Evolutionary conservation across 2,888 invertebrate genomes (phyloP).

Genomic region (Hofmannophila pseudospretella): DNA sequence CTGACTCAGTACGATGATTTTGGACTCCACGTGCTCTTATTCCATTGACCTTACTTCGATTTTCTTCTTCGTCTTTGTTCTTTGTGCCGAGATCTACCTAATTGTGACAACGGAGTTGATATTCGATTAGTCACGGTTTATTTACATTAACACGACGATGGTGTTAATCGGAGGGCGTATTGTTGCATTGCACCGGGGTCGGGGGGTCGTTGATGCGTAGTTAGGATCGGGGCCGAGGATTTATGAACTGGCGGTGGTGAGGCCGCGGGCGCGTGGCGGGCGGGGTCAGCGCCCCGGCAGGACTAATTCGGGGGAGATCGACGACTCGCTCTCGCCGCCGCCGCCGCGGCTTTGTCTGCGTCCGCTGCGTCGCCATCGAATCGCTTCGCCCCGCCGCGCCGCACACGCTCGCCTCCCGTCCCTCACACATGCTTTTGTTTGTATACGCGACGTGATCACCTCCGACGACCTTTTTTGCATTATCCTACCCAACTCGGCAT

Average conservation of each 20-base stretch:
- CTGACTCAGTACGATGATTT: constrained; percentile 15
- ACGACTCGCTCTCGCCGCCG: constrained; percentile 67
- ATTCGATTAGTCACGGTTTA: constrained; percentile 23
- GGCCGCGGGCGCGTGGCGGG: constrained; percentile 36
- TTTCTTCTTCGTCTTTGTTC: constrained; percentile 31
- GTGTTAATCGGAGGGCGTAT: constrained; percentile 3
- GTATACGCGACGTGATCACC: constrained; percentile 26
- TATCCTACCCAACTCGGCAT: constrained; percentile 28
- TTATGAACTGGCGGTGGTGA: constrained; percentile 18
- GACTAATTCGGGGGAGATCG: constrained; percentile 77
- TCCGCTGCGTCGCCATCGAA: constrained; percentile 42
- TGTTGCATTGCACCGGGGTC: constrained; percentile 1
- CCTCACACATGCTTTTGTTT: constrained; percentile 43
- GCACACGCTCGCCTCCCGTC: constrained; percentile 13
- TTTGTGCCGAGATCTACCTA: constrained; percentile 24
- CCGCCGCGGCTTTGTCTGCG: constrained; percentile 66
- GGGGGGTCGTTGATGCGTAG: constrained; percentile 8
- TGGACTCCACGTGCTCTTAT: constrained; percentile 35
- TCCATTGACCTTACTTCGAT: constrained; percentile 40
- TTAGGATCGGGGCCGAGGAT: constrained; percentile 18
- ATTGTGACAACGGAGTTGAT: constrained; percentile 20
- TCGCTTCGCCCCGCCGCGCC: constrained; percentile 22
- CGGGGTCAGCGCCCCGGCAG: constrained; percentile 72
- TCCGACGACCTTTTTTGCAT: constrained; percentile 29
- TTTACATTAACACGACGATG: constrained; percentile 16